Evolutionary conservation across 2,888 invertebrate genomes (phyloP).

Genomic region (Magallana nippona): DNA sequence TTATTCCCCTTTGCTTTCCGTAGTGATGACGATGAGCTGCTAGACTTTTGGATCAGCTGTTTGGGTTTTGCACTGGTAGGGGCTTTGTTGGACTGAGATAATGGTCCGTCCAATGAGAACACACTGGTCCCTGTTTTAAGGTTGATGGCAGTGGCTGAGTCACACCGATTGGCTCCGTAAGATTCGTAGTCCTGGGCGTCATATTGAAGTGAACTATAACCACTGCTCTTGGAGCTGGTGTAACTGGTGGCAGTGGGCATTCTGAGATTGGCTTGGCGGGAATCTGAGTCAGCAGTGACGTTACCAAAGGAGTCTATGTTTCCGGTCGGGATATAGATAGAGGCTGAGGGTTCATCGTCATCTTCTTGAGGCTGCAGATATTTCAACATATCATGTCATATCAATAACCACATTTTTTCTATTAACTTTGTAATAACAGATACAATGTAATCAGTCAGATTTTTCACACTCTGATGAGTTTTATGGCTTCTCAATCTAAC

Average conservation of each 20-base stretch:
- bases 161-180: constrained; percentile 43
- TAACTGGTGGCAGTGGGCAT: constrained; percentile 56
- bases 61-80: constrained; percentile 43
- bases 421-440: too few species aligned
- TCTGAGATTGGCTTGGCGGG: constrained; percentile 47
- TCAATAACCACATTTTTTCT: too few species aligned
- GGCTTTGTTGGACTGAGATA: constrained; percentile 55
- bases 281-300: constrained; percentile 33
- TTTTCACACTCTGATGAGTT: too few species aligned
- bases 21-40: constrained; percentile 49
- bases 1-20: constrained; percentile 63
- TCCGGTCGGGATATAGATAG: constrained; percentile 52
- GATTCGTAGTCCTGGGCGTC: constrained; percentile 35
- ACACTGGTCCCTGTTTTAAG: constrained; percentile 76
- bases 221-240: constrained; percentile 56
- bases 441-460: too few species aligned
- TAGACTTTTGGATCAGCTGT: constrained; percentile 48
- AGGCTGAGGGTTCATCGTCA: constrained; percentile 42
- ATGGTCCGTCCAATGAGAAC: constrained; percentile 69
- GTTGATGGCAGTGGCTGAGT: constrained; percentile 71
- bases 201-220: constrained; percentile 45
- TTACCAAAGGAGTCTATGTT: constrained; percentile 38
- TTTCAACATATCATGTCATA: neutral
- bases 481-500: constrained; percentile 45
- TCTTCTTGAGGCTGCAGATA: constrained; percentile 43